These are phyloP conservation scores for Syngnathus scovelli DNA, from an alignment of 2,113 vertebrate species.

Conservation along the genomic window DNA sequence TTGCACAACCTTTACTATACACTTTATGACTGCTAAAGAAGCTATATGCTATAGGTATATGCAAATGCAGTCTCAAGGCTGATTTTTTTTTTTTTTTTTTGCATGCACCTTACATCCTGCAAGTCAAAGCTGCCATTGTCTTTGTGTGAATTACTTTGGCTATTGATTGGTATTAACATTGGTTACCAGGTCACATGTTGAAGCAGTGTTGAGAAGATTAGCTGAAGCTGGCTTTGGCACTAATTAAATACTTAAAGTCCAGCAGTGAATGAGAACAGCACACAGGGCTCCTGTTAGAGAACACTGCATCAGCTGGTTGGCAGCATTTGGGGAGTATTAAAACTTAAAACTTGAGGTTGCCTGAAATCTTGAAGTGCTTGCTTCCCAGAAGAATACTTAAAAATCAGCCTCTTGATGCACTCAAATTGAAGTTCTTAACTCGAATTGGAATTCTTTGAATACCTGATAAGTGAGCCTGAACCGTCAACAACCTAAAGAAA, in stretches of 20 bases:
- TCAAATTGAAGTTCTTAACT: not conserved
- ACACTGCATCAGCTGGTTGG: constrained; percentile 25
- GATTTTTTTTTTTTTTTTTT: not conserved
- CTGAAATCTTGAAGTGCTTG: not conserved
- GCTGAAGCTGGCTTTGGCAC: constrained; percentile 65
- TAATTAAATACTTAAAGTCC: constrained; percentile 77
- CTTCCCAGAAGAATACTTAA: not conserved
- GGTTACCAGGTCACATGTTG: constrained; percentile 71
- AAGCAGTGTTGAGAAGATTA: constrained; percentile 70
- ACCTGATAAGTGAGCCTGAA: not conserved
- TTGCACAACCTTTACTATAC: constrained; percentile 10
- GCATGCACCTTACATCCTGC: not conserved
- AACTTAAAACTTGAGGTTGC: not conserved
- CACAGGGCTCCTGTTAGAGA: constrained; percentile 48
- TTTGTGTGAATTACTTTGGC: constrained; percentile 40
- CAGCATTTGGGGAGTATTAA: constrained; percentile 20
- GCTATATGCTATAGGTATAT: not conserved
- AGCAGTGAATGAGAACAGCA: constrained; percentile 65
- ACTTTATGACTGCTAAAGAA: not conserved
- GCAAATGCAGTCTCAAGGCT: not conserved
- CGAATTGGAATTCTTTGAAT: not conserved
- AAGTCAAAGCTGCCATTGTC: constrained; percentile 40
- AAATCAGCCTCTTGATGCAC: not conserved
- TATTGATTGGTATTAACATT: constrained; percentile 59
- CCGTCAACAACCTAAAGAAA: not conserved